A percentile compares a stretch with the other conserved stretches of the same genome.
Evolutionary conservation across 2,113 vertebrate genomes (phyloP).

Genomic region (Dipodomys stephensi): DNA sequence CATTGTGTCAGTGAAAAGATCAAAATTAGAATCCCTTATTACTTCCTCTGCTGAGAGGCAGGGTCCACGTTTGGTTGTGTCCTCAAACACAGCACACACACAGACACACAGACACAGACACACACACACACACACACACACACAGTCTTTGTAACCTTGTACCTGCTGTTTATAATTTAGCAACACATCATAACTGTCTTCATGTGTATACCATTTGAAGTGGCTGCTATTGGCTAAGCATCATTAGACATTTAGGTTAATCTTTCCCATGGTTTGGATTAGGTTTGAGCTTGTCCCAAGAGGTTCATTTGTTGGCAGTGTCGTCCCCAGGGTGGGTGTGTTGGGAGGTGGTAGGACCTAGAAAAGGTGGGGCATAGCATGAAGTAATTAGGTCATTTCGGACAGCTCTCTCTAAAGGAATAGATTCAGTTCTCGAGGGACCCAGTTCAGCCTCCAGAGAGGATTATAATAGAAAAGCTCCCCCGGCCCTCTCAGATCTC

Average conservation of each 20-base stretch:
- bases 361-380: background rate
- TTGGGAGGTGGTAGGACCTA: background rate
- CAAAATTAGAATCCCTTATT: background rate
- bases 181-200: background rate
- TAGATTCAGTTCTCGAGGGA: background rate
- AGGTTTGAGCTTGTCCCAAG: background rate
- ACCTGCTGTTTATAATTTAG: slow-evolving; percentile 1
- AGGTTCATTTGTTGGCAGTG: background rate
- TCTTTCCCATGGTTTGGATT: background rate
- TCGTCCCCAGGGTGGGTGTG: background rate
- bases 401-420: background rate
- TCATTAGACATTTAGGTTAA: background rate
- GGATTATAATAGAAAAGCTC: background rate
- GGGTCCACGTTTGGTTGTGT: background rate
- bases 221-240: background rate
- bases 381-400: background rate
- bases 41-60: background rate
- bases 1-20: background rate
- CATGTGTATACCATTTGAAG: slow-evolving; percentile 30
- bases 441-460: background rate
- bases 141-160: background rate
- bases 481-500: too few relatives aligned
- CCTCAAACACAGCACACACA: background rate
- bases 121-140: background rate
- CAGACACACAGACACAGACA: too few relatives aligned